Conservation (phyloP, 2,113 vertebrate species). For the mouse (Mus musculus) region DNA sequence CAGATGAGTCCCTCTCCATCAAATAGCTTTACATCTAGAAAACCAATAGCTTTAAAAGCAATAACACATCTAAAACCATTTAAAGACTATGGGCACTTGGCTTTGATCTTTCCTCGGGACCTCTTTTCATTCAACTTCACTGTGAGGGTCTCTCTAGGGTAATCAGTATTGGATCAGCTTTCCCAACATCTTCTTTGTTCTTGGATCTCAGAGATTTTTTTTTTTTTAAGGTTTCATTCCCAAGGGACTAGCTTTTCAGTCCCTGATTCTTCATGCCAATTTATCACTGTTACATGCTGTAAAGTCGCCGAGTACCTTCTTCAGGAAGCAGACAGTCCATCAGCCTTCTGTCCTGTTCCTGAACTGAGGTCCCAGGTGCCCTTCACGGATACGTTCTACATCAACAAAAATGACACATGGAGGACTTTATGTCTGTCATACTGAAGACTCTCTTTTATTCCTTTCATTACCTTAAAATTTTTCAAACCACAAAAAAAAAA, state of each 20-base stretch:
- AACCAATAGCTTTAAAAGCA: slow-evolving; percentile 30
- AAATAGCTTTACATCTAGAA: slow-evolving; percentile 54
- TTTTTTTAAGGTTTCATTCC: slow-evolving; percentile 53
- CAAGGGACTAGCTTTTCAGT: slow-evolving; percentile 43
- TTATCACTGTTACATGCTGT: slow-evolving; percentile 63
- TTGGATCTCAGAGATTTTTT: slow-evolving; percentile 34
- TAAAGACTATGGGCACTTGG: not conserved
- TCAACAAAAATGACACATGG: not conserved
- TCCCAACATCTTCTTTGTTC: slow-evolving; percentile 24
- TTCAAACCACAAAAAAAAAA: slow-evolving; percentile 10
- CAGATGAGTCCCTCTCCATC: not conserved
- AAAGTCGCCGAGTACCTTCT: slow-evolving; percentile 61
- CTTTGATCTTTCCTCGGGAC: not conserved
- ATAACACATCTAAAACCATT: slow-evolving; percentile 24
- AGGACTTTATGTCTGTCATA: not conserved
- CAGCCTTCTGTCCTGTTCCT: slow-evolving; percentile 44
- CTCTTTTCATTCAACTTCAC: slow-evolving; percentile 18
- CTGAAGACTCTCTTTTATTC: slow-evolving; percentile 35
- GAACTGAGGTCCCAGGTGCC: slow-evolving; percentile 15
- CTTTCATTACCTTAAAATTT: not conserved
- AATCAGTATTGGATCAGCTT: slow-evolving; percentile 43
- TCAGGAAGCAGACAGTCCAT: slow-evolving; percentile 27
- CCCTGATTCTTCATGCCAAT: slow-evolving; percentile 26
- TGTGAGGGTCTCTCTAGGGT: not conserved
- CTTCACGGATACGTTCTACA: slow-evolving; percentile 65